Percentiles rank a stretch among this genome's conserved stretches.
These are phyloP conservation scores for Isurus oxyrinchus DNA, from an alignment of 2,113 vertebrate genomes.

Conservation along the genomic window DNA sequence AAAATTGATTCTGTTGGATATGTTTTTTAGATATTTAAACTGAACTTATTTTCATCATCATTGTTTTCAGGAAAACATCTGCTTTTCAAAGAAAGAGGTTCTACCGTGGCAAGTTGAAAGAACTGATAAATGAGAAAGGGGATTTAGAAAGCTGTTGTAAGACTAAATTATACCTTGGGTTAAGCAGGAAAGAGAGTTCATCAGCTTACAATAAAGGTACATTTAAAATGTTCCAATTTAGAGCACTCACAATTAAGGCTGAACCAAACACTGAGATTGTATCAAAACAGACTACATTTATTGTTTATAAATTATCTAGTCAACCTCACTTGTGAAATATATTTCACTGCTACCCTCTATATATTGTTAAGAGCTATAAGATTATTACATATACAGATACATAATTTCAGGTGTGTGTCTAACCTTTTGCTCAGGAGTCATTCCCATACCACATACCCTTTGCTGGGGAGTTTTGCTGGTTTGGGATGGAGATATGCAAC, in stretches of 20 bases:
- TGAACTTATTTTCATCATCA: not conserved
- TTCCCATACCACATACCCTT: not conserved
- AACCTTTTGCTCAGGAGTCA: not conserved
- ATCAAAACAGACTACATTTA: not conserved
- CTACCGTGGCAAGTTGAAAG: slow-evolving; percentile 52
- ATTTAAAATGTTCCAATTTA: not conserved
- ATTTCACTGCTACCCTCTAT: not conserved
- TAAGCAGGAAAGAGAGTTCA: slow-evolving; percentile 61
- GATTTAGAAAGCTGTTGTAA: slow-evolving; percentile 52
- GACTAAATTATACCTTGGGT: slow-evolving; percentile 61
- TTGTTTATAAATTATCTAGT: not conserved
- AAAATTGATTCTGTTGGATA: not conserved
- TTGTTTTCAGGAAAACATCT: slow-evolving; percentile 56
- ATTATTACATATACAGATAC: not conserved
- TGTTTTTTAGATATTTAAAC: not conserved
- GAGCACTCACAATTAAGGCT: not conserved
- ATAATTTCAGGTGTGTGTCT: not conserved
- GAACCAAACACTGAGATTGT: not conserved
- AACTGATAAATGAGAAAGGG: slow-evolving; percentile 43
- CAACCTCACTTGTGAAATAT: not conserved
- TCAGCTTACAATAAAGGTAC: slow-evolving; percentile 64
- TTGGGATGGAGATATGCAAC: not conserved
- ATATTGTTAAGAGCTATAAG: not conserved
- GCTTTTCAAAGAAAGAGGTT: slow-evolving; percentile 51
- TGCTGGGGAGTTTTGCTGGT: not conserved